These are phyloP conservation scores for Pseudomyrmex flavicornis DNA, from an alignment of 1,140 invertebrate genomes.

Conservation along the genomic window DNA sequence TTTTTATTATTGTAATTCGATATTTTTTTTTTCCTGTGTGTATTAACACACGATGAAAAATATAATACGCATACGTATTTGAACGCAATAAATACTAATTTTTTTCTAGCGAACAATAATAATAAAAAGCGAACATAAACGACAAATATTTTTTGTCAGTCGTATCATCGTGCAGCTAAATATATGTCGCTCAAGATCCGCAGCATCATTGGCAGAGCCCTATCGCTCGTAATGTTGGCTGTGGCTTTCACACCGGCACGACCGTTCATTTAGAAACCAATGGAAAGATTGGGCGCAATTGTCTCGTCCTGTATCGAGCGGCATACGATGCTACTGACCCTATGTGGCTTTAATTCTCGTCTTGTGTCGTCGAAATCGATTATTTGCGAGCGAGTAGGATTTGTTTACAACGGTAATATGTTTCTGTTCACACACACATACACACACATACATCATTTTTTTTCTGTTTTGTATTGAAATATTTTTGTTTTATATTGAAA, in stretches of 20 bases:
- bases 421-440: neutral
- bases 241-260: slow-evolving; percentile 67
- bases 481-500: neutral
- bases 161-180: slow-evolving; percentile 21
- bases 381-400: neutral
- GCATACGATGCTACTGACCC: slow-evolving; percentile 68
- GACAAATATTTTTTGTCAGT: slow-evolving; percentile 9
- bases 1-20: too few species aligned
- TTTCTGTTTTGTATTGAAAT: neutral
- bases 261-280: slow-evolving; percentile 74
- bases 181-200: slow-evolving; percentile 50
- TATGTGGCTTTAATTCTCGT: slow-evolving; percentile 58
- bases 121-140: neutral
- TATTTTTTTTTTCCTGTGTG: too few species aligned
- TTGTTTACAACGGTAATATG: slow-evolving; percentile 3
- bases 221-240: slow-evolving; percentile 41
- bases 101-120: neutral
- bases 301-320: slow-evolving; percentile 78
- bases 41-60: neutral
- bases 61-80: neutral
- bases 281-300: slow-evolving; percentile 80
- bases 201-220: slow-evolving; percentile 27
- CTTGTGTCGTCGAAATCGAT: slow-evolving; percentile 48
- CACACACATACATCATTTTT: too few species aligned
- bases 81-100: neutral